Base-by-base conservation (phyloP, 2,113 vertebrate genomes). In the Callipepla squamata region DNA sequence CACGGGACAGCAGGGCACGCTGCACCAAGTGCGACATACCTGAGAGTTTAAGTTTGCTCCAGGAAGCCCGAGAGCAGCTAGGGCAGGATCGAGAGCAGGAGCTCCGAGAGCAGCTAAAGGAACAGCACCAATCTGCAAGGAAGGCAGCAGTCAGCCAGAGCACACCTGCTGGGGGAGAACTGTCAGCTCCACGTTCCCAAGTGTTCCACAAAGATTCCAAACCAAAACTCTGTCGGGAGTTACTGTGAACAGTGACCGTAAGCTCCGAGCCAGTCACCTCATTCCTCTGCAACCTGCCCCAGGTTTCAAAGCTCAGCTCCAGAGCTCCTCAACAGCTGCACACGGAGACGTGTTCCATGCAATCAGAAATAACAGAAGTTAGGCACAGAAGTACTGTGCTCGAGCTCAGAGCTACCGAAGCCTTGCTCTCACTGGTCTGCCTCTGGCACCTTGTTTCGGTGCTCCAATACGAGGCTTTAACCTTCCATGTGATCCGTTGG, bases 21-120 rank as follows among this genome's bases (percentile, higher is more conserved):
- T 44, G 11, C 7, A 40, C 11, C 11, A 3, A 0, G 17, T 8
- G 34, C 25, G 50, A 61, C 62, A 2, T 97, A 99, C 99, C 98
- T 99, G 99, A 61, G 99, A 98, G 97, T 99, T 99, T 97, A 99
- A 98, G 95, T 99, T 99, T 65, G 98, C 97, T 82, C 98, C 99
- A 62, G 98, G 98, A 97, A 99, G 98, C 96, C 99, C 99, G 90
- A 99, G 98, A 68, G 99, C 99, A 97, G 99, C 98, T 93, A 99
- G 98, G 94, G 98, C 96, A 90, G 99, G 98, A 93, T 99, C 99
- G 90, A 99, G 98, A 96, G 97, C 98, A 93, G 98, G 98, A 96
- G 98, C 98, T 96, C 99, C 99, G 63, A 99, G 96, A 94, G 98
- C 98, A 96, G 98, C 98, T 85, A 99, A 98, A 40, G 99, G 98